A percentile compares a stretch with the other conserved stretches of the same genome.
phyloP scores from a whole-genome alignment of 2,113 vertebrate genomes.

The Tenebrosternarchus preto region DNA sequence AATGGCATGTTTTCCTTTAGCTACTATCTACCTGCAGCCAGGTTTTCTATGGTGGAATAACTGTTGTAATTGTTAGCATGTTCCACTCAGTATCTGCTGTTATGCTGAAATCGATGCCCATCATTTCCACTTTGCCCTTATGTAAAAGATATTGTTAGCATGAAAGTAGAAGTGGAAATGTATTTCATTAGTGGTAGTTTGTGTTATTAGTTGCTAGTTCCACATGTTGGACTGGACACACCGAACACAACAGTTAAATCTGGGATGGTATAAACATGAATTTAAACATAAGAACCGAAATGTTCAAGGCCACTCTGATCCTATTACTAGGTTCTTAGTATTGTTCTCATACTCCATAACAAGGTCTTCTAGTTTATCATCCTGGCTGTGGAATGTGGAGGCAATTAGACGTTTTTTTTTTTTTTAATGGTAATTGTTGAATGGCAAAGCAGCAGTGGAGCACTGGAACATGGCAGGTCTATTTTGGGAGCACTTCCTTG shows the following conservation, averaged over 20 bases:
- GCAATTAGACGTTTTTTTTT: slow-evolving; percentile 10
- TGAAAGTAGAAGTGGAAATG: not conserved
- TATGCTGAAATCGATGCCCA: slow-evolving; percentile 1
- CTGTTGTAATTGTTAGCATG: not conserved
- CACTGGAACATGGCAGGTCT: slow-evolving; percentile 67
- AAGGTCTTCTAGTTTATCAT: slow-evolving; percentile 1
- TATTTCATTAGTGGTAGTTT: not conserved
- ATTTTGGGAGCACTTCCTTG: slow-evolving; percentile 70
- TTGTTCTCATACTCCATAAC: not conserved
- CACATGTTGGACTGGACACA: slow-evolving; percentile 2
- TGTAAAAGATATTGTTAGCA: not conserved
- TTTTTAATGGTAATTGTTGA: slow-evolving; percentile 47
- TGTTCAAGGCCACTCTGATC: not conserved
- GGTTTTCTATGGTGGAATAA: not conserved
- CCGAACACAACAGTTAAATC: not conserved
- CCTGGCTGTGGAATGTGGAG: slow-evolving; percentile 6
- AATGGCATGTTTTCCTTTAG: not conserved
- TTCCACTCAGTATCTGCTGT: not conserved
- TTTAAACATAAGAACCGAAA: no score
- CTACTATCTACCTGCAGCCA: not conserved
- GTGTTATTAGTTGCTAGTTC: not conserved
- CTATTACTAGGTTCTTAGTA: not conserved
- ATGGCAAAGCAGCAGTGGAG: slow-evolving; percentile 62
- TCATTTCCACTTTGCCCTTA: slow-evolving; percentile 3
- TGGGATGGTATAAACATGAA: no score